These are phyloP conservation scores for Aphelenchoides bicaudatus DNA, from an alignment of 2,888 invertebrate genomes.

Conservation along the genomic window DNA sequence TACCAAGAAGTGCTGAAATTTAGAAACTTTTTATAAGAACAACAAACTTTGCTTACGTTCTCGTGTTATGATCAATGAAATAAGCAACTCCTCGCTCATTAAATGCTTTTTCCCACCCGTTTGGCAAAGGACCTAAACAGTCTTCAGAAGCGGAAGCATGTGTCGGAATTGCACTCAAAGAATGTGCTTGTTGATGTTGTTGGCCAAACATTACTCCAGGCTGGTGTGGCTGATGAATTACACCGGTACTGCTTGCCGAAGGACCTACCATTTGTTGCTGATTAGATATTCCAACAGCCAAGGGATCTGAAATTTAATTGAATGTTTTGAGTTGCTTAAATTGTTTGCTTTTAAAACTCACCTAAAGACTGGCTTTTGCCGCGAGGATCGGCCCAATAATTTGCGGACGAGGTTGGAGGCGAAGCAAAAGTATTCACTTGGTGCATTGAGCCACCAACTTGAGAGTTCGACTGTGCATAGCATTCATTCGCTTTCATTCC, in stretches of 20 bases:
- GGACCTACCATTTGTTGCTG: too few relatives aligned
- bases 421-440: slow-evolving; percentile 13
- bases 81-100: slow-evolving; percentile 32
- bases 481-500: slow-evolving; percentile 2
- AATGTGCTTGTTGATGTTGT: slow-evolving; percentile 29
- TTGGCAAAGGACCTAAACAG: slow-evolving; percentile 36
- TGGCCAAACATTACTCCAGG: slow-evolving; percentile 9
- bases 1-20: slow-evolving; percentile 37
- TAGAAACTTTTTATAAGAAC: neutral
- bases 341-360: too few relatives aligned
- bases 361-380: slow-evolving; percentile 41
- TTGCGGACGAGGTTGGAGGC: slow-evolving; percentile 14
- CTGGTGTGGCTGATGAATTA: slow-evolving; percentile 22
- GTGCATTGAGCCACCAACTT: slow-evolving; percentile 11
- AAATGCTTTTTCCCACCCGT: slow-evolving; percentile 36
- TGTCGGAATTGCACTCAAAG: slow-evolving; percentile 17
- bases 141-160: slow-evolving; percentile 19
- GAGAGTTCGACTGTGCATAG: neutral
- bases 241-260: too few relatives aligned
- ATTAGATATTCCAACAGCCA: too few relatives aligned
- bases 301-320: too few relatives aligned
- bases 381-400: slow-evolving; percentile 28
- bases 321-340: too few relatives aligned
- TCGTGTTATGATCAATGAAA: slow-evolving; percentile 35
- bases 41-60: neutral